Conservation (phyloP, 2,113 vertebrate species). For the Phrynocephalus versicolor region DNA sequence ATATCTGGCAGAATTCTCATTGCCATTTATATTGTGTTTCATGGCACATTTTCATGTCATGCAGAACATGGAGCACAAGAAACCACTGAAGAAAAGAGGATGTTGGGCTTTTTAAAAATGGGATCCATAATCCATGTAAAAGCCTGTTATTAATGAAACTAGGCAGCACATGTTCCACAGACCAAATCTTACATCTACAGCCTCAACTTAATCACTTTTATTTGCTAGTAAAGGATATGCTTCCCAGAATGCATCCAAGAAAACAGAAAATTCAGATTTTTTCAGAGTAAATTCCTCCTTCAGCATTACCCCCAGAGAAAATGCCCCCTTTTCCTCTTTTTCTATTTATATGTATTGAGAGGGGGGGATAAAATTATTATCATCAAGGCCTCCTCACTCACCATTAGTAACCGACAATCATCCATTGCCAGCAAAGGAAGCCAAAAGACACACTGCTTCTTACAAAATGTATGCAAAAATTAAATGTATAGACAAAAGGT, state of each 20-base stretch:
- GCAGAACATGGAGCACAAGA: background rate
- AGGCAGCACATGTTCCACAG: too few species aligned
- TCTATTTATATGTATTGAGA: background rate
- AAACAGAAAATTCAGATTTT: background rate
- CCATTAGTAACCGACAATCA: too few species aligned
- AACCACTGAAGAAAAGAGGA: too few species aligned
- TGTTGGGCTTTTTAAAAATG: background rate
- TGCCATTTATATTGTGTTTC: background rate
- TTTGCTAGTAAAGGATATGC: background rate
- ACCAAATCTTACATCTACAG: background rate
- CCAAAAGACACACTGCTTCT: too few species aligned
- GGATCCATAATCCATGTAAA: background rate
- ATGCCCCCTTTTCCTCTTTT: background rate
- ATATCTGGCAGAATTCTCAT: background rate
- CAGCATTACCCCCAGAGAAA: background rate
- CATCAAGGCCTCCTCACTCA: too few species aligned
- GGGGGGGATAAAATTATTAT: too few species aligned
- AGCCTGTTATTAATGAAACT: background rate
- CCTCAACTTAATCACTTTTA: background rate
- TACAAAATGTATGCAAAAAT: too few species aligned
- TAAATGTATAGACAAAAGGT: slow-evolving; percentile 2
- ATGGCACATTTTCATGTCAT: background rate
- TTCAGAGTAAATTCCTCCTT: background rate
- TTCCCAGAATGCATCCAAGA: background rate
- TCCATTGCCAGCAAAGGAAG: too few species aligned